Base-by-base conservation (phyloP, 2,888 invertebrate species). In the Sminthurinus aureus region DNA sequence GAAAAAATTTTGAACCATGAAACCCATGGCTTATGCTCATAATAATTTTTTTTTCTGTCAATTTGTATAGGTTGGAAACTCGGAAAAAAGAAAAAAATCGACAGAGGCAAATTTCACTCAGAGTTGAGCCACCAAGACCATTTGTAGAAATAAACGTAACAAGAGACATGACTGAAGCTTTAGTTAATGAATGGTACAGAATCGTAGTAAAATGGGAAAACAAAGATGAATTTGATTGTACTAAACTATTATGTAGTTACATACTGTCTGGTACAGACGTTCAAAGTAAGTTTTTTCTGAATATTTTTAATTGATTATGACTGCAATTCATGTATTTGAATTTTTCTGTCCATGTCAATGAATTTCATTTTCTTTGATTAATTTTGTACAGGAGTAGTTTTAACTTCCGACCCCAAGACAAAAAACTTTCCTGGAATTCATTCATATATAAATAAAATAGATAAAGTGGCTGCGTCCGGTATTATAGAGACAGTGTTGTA, bases 121-220 rank as follows among this genome's bases (percentile, higher is more conserved):
- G 85, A 84, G 84, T 88, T 64, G 88, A 88, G 20, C 85, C 86
- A 66, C 79, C 86, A 73, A 81, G 85, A 75, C 85, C 87, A 8
- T 71, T 86, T 11, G 67, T 88, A 0, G 73, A 85, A 82, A 76
- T 85, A 22, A 82, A 86, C 64, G 82, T 88, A 20, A 69, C 50
- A n/a, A 74, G 85, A n/a, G 83, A 86, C 20, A 85, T 84, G 11
- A 83, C 85, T 3, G 38, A 38, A 38, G 82, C 84, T 77, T 75
- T 88, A n/a, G 76, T 86, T 8, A 84, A 87, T 74, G 87, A 88
- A 73, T 87, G 87, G 85, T 85, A 88, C 69, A 82, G 84, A 75
- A 81, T 88, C 6, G 75, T 67, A 4, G 79, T 88, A 9, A 75
- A 82, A 0, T 86, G 87, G 85, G 86, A 82, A 0, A 88, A 88